Base-by-base conservation (phyloP, 2,113 vertebrate species). In the Ovis canadensis region DNA sequence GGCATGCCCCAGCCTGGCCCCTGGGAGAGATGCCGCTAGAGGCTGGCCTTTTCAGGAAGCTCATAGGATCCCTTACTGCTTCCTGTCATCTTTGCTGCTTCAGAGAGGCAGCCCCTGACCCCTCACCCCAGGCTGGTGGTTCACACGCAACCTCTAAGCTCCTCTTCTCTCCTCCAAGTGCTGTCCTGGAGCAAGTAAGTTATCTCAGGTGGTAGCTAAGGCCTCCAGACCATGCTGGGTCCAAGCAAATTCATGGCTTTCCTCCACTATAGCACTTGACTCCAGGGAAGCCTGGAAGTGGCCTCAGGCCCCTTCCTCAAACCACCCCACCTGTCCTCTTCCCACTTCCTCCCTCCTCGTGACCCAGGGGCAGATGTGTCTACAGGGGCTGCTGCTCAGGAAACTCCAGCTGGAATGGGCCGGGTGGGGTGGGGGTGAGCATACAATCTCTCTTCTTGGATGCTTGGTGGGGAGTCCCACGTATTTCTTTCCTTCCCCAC, bases 281-380 rank as follows among this genome's bases (percentile, higher is more conserved):
- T 83, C 60, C 48, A 15, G 43, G n/a, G 45, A n/a, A 57, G 54
- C 33, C 25, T 0, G 1, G 21, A 94, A 25, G 52, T 40, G 36
- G 80, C 84, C 57, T 60, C 82, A 4, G 27, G 55, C 3, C 62
- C 29, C 40, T 59, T 81, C 21, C 40, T 10, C 33, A 21, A 23
- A 6, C n/a, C 31, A 29, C 29, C 6, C 4, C 0, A 5, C 27
- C 48, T 45, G 17, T 8, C 23, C 4, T 6, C 48, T 40, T 27
- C 3, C 14, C 7, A 16, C 48, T 43, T 83, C 29, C 78, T 71
- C 12, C 86, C 48, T 81, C 71, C 54, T 19, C 6, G 1, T 1
- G 19, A 45, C 27, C 10, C 48, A 21, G 48, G 0, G 43, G 52
- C 12, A 83, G 93, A 33, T 0, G 4, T 7, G 6, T 55, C 40